A percentile compares a stretch with the other conserved stretches of the same genome.
phyloP scores from a whole-genome alignment of 92 coral and sea anemone species.

The Galaxea fascicularis region DNA sequence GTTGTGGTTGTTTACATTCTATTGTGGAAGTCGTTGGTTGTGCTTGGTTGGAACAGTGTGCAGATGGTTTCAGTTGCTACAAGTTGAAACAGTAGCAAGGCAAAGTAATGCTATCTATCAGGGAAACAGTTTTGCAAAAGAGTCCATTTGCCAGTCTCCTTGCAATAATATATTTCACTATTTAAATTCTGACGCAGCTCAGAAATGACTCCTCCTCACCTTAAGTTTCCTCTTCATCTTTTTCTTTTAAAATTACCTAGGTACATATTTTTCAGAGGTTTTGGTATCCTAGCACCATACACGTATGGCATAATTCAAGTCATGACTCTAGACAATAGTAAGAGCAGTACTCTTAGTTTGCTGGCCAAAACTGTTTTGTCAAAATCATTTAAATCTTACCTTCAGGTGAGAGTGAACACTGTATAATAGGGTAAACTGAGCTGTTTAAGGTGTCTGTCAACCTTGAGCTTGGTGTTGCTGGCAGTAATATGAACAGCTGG shows the following conservation, averaged over 20 bases:
- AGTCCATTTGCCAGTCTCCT: background rate
- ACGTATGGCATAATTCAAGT: background rate
- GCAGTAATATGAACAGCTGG: too few relatives aligned
- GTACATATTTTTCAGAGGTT: slow-evolving; percentile 12
- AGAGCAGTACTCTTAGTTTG: slow-evolving; percentile 4
- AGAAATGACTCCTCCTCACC: background rate
- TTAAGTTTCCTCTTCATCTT: background rate
- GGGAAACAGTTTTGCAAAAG: background rate
- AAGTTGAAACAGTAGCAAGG: slow-evolving; percentile 45
- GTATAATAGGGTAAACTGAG: too few relatives aligned
- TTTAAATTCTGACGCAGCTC: background rate
- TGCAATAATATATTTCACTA: background rate
- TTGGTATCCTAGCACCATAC: slow-evolving; percentile 12
- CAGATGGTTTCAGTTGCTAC: background rate
- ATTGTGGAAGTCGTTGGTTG: background rate
- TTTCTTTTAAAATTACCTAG: background rate
- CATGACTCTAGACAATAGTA: background rate
- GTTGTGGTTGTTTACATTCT: background rate
- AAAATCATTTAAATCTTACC: slow-evolving; percentile 64
- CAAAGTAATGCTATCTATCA: too few relatives aligned
- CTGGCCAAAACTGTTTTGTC: slow-evolving; percentile 41
- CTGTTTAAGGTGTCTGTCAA: background rate
- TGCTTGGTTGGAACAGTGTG: background rate
- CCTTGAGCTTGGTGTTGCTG: too few relatives aligned
- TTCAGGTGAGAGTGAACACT: slow-evolving; percentile 35